A percentile compares a stretch with the other conserved stretches of the same genome.
Conservation (phyloP, 2,797 vertebrate species). For the Lerista edwardsae region DNA sequence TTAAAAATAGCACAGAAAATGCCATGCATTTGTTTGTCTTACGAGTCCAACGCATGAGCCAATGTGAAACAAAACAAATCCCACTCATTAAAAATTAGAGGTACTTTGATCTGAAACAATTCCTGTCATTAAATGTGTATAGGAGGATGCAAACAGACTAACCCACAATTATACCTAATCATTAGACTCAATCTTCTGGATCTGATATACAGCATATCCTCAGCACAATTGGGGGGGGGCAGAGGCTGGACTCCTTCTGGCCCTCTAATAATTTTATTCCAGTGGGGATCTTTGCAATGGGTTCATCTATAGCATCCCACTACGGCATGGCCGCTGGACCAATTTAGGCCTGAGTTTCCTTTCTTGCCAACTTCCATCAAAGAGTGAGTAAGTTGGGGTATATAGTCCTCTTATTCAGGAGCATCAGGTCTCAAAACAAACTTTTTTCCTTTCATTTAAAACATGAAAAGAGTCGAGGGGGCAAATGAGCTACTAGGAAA, state of each 20-base stretch:
- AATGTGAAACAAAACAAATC: too few relatives aligned
- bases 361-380: background rate
- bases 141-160: background rate
- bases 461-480: background rate
- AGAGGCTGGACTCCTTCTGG: background rate
- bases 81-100: background rate
- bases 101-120: background rate
- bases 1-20: background rate
- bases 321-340: background rate
- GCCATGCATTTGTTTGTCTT: background rate
- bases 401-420: background rate
- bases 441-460: background rate
- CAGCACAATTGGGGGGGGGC: background rate
- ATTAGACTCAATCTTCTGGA: background rate
- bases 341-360: background rate
- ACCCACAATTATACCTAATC: background rate
- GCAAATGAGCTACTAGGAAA: background rate
- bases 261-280: too few relatives aligned
- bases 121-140: background rate
- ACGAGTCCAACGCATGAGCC: background rate
- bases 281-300: background rate
- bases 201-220: background rate
- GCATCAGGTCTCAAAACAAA: background rate
- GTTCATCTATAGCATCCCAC: background rate
- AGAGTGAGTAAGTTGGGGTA: background rate